These are phyloP conservation scores for Aegithalos caudatus DNA, from an alignment of 2,113 vertebrate genomes.

Conservation along the genomic window DNA sequence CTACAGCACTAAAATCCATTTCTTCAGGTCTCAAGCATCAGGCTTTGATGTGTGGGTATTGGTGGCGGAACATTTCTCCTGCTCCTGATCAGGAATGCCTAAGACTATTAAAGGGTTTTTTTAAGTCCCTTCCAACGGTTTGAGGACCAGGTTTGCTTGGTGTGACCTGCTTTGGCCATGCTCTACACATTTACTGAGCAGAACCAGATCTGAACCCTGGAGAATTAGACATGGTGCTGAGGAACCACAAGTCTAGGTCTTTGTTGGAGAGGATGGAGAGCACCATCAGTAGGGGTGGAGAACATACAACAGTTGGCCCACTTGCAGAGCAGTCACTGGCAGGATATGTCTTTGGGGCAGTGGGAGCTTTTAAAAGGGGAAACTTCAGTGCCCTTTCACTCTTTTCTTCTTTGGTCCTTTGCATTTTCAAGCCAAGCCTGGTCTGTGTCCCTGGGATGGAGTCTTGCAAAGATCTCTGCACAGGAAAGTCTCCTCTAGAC, in stretches of 20 bases:
- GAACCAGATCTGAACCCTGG: accelerated
- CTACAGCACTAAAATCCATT: background rate
- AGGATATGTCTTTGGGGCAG: background rate
- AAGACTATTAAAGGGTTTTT: background rate
- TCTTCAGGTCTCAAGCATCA: background rate
- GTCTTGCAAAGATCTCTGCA: background rate
- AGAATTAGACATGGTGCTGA: background rate
- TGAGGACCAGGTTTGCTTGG: background rate
- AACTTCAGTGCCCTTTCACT: background rate
- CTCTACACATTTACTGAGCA: background rate
- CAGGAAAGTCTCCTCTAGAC: background rate
- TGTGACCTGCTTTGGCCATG: background rate
- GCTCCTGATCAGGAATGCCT: background rate
- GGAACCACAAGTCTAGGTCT: background rate
- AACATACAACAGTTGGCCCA: background rate
- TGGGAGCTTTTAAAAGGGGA: background rate
- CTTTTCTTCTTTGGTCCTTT: background rate
- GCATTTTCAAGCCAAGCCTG: background rate
- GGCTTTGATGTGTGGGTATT: background rate
- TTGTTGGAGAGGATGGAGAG: background rate
- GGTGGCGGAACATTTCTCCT: background rate
- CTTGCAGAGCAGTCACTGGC: accelerated
- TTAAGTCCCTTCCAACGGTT: background rate
- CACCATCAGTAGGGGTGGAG: background rate
- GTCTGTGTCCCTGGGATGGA: background rate